Evolutionary conservation across 1,140 invertebrate species (phyloP), one percentile per base, ranked within the genome.

Genomic region (Drosophila varians): DNA sequence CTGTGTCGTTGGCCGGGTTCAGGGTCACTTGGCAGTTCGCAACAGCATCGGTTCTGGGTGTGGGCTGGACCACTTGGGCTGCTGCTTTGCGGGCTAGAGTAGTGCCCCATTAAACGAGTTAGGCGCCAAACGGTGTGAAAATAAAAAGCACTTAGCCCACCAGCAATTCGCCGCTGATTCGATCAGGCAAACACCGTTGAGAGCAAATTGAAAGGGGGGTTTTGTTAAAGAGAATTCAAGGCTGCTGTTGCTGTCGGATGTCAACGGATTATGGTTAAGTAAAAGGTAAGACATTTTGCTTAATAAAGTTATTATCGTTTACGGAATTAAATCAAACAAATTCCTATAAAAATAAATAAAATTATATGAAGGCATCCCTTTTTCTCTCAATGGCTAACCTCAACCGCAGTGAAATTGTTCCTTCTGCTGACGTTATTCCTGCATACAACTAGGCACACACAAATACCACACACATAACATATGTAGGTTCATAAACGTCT

Each of bases 1-100:
- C 65, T 88, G 71, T 73, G 83, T 83, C 83, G 78, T 78, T 62
- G 83, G 49, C 75, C 83, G 83, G 71, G 77, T 88, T 88, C 83
- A 88, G 84, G 84, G 83, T 72, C 78, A 77, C 25, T 48, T 42
- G 26, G 40, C 42, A 66, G 49, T 69, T 60, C 42, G 34, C 38
- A 77, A 61, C 60, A 46, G 60, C 28, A 11, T 25, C 26, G 56
- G 25, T 49, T 46, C 60, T 46, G 69, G 69, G 69, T 62, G 53
- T 62, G 72, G 42, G 77, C 52, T 75, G 65, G 40, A 48, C 48
- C 53, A 64, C 51, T 71, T 48, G 61, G 52, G 34, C 26, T 9
- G n/a, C 5, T 9, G 36, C 18, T 38, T 8, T 34, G 47, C 11
- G 47, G 48, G 71, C 61, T 36, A 42, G 53, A 43, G 57, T 58